Conservation (phyloP, 1,140 invertebrate species). For the Eulimnadia texana region DNA sequence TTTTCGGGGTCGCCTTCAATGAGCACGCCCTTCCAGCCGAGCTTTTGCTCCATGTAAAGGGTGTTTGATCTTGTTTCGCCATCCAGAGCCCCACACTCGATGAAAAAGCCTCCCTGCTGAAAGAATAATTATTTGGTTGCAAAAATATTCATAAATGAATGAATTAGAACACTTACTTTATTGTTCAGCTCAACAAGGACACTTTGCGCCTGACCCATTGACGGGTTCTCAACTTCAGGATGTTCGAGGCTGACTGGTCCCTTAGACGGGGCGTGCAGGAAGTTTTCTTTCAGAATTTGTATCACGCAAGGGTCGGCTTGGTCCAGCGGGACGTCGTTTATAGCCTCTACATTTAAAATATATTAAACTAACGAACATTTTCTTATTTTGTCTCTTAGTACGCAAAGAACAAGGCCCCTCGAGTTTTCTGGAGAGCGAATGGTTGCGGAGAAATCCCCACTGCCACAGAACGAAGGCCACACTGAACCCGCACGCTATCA, state of each 20-base stretch:
- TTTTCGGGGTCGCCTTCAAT: constrained; percentile 32
- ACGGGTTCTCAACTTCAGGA: constrained; percentile 27
- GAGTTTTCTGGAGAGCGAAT: neutral
- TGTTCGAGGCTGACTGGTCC: constrained; percentile 20
- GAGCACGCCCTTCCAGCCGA: constrained; percentile 20
- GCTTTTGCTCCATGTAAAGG: constrained; percentile 17
- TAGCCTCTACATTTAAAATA: constrained; percentile 6
- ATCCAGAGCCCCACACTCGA: constrained; percentile 21
- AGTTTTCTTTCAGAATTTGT: constrained; percentile 20
- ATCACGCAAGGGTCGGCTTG: constrained; percentile 22
- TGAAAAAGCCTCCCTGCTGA: constrained; percentile 19
- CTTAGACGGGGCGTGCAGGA: constrained; percentile 22
- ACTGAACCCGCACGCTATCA: neutral
- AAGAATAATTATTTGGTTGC: neutral
- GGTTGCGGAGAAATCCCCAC: neutral
- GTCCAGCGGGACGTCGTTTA: constrained; percentile 10
- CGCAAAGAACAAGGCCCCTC: neutral
- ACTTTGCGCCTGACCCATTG: constrained; percentile 30
- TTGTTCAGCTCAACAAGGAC: constrained; percentile 34
- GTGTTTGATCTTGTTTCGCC: constrained; percentile 21
- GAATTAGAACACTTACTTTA: constrained; percentile 8
- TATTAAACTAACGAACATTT: neutral
- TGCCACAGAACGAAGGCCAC: neutral
- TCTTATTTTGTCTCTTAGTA: constrained; percentile 7
- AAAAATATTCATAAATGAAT: neutral